Evolutionary conservation across 2,888 invertebrate genomes (phyloP), one percentile per base, ranked within the genome.

Genomic region (Dusona sp.): DNA sequence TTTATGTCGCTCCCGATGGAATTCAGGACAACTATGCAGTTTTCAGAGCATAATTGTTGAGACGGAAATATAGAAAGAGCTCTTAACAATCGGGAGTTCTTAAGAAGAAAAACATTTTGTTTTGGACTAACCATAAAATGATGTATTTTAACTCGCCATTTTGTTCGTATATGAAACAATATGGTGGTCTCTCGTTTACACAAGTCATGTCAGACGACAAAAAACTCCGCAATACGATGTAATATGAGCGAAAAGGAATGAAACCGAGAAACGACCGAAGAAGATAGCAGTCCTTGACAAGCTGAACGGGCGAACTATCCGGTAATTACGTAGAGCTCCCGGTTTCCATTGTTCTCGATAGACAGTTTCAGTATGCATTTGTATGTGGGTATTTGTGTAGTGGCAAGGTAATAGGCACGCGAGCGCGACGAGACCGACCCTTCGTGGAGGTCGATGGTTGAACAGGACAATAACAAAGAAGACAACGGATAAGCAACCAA

Each of bases 271-370:
- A 74, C 45, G 19, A 81, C 25, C 77, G 72, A 78, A 78, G 79
- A 82, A 82, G 84, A 77, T 84, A 82, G 70, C 22, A 82, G 72
- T 57, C 82, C 84, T 79, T 75, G 79, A 79, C 88, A 86, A 78
- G 64, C 79, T 75, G 83, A 65, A 79, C 82, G 73, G 86, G 87
- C 89, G 86, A 90, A 89, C 89, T 86, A 89, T 89, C 86, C 87
- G 85, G 88, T 90, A 92, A 92, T 92, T 92, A 91, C 90, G 87
- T 88, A 89, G 91, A 90, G 90, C 91, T 90, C 87, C 89, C 88
- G 85, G 88, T 87, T 87, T 89, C 90, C 89, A 92, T 92, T 92
- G 92, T 92, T 92, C 91, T 88, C 79, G 45, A 68, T 68, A 51
- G 74, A 57, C 67, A 61, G 73, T 64, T 48, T 45, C 45, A 67